Conservation (phyloP, 2,797 vertebrate genomes). For the Falco concolor region DNA sequence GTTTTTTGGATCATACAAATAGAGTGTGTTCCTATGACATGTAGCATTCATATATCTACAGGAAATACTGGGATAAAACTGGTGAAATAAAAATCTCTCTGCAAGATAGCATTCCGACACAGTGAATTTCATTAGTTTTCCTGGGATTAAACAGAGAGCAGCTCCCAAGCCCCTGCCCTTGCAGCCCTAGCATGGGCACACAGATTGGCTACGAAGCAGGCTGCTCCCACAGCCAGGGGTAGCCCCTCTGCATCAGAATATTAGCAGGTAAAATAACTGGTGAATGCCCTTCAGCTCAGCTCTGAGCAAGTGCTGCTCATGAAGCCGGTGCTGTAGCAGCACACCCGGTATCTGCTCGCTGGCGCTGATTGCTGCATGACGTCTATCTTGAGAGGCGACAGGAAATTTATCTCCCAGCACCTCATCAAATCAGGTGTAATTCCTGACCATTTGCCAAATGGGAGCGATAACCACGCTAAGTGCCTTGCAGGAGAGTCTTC, state of each 20-base stretch:
- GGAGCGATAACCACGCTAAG: not conserved
- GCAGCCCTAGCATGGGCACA: not conserved
- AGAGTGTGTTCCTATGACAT: not conserved
- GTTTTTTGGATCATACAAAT: not conserved
- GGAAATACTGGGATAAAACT: not conserved
- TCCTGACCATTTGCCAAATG: slow-evolving; percentile 9
- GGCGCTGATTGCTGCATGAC: not conserved
- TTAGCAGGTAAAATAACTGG: not conserved
- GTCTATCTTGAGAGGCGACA: not conserved
- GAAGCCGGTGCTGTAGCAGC: not conserved
- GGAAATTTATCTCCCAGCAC: slow-evolving; percentile 12
- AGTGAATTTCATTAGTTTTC: not conserved
- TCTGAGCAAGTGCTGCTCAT: not conserved
- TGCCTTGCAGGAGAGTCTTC: not conserved
- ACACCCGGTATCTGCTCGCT: not conserved
- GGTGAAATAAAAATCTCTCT: not conserved
- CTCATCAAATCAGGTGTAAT: slow-evolving; percentile 24
- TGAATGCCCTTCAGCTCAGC: not conserved
- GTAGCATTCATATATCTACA: not conserved
- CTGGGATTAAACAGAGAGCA: not conserved
- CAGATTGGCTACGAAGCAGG: not conserved
- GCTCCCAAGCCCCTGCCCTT: not conserved
- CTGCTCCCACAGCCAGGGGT: not conserved
- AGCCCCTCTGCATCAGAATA: not conserved
- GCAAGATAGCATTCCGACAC: not conserved